phyloP scores from a whole-genome alignment of 2,888 invertebrate species.

The Erynnis tages region DNA sequence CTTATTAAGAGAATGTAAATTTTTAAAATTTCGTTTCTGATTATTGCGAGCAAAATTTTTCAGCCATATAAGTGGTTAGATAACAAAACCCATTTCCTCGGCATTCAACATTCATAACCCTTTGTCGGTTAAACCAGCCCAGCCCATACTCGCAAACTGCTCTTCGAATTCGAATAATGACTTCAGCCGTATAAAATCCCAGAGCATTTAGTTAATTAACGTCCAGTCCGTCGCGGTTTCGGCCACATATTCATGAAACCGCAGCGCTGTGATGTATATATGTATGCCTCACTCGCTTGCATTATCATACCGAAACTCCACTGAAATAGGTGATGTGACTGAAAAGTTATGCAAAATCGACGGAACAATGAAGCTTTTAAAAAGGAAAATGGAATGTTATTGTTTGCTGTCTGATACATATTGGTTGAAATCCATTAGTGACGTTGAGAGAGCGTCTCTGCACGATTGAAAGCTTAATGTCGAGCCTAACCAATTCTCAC shows the following conservation, averaged over 20 bases:
- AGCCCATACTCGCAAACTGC: slow-evolving; percentile 4
- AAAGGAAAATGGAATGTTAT: not conserved
- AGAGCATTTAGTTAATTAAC: slow-evolving; percentile 25
- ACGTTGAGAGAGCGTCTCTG: too few relatives aligned
- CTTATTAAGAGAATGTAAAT: too few relatives aligned
- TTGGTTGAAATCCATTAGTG: too few relatives aligned
- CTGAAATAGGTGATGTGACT: not conserved
- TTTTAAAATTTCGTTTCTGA: too few relatives aligned
- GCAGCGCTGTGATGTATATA: slow-evolving; percentile 5
- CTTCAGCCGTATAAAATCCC: slow-evolving; percentile 22
- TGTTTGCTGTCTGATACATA: not conserved
- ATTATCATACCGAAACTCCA: slow-evolving; percentile 11
- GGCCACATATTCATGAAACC: slow-evolving; percentile 24
- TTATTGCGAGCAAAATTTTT: too few relatives aligned
- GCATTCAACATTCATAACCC: not conserved
- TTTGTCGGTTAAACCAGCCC: not conserved
- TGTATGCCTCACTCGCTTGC: slow-evolving; percentile 11
- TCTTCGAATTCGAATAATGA: slow-evolving; percentile 20
- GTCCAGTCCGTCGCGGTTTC: slow-evolving; percentile 20
- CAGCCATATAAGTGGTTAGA: too few relatives aligned
- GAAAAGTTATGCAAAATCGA: not conserved
- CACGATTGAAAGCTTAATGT: too few relatives aligned
- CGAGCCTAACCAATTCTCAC: too few relatives aligned
- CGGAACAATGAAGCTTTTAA: too few relatives aligned
- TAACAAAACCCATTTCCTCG: too few relatives aligned